Percentiles rank a stretch among this genome's conserved stretches.
Evolutionary conservation across 2,797 vertebrate genomes (phyloP).

Genomic region (Acanthurus tractus): DNA sequence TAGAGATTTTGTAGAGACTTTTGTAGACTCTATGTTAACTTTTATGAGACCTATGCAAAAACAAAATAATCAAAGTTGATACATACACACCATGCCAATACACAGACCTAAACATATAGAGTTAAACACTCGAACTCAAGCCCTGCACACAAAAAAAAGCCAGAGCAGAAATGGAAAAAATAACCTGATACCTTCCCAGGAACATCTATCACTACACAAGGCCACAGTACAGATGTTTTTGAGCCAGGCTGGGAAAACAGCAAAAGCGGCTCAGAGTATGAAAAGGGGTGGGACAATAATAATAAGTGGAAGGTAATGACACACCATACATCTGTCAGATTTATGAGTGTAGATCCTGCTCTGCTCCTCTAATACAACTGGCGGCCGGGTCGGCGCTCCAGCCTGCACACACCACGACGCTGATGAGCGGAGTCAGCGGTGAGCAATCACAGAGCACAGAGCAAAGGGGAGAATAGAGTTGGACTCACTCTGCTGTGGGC

Average conservation of each 20-base stretch:
- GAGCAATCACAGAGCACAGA: constrained; percentile 58
- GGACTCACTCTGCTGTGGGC: constrained; percentile 51
- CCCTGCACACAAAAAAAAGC: constrained; percentile 52
- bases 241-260: constrained; percentile 49
- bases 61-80: not conserved
- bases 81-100: constrained; percentile 2
- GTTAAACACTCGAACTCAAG: constrained; percentile 47
- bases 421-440: constrained; percentile 70
- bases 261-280: constrained; percentile 61
- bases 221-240: constrained; percentile 72
- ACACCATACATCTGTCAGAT: constrained; percentile 78
- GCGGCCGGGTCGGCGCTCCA: constrained; percentile 41
- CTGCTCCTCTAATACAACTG: constrained; percentile 60
- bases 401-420: constrained; percentile 46
- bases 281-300: constrained; percentile 74
- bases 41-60: not conserved
- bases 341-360: constrained; percentile 63
- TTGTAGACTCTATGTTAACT: not conserved
- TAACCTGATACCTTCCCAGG: constrained; percentile 50
- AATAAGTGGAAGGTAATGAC: constrained; percentile 79
- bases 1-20: not conserved
- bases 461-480: constrained; percentile 35
- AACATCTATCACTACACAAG: constrained; percentile 73
- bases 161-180: constrained; percentile 49
- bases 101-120: constrained; percentile 21